Base-by-base conservation (phyloP, 1,140 invertebrate genomes). In the Bombus picipes region DNA sequence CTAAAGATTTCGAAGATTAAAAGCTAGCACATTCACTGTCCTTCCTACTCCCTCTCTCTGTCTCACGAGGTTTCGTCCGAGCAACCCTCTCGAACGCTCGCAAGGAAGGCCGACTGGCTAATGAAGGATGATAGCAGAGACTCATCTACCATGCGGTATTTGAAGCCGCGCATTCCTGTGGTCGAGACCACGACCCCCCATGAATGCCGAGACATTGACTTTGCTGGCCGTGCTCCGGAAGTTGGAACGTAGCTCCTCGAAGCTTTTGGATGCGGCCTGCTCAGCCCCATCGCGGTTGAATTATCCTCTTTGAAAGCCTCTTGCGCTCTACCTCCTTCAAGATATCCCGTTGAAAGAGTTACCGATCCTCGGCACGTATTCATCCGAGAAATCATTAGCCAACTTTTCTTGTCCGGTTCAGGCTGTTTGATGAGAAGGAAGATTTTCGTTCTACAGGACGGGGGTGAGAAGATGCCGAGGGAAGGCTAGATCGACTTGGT, bases 1-100 rank as follows among this genome's bases (percentile, higher is more conserved):
- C 83, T 86, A 84, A 91, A 91, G 89, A 88, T 91, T 91, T 78
- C 71, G 71, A 57, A 89, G 91, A 92, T 92, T 88, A 92, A 91
- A 91, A 91, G 87, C 89, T 86, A 72, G 73, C 75, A 74, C 81
- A 72, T 43, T 28, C 37, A 9, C 85, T 81, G 68, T 83, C 77
- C 76, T 18, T 66, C 34, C 57, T 65, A 59, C 43, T 82, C n/a
- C 53, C 53, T 25, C 47, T 22, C 5, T 8, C 47, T 32, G 47
- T 53, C 72, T 53, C 3, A 34, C 72, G 22, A 28, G 32, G 34
- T 57, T 57, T 43, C 34, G 34, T 74, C 68, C 66, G 18, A 41
- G 28, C 77, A 59, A 65, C 68, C 76, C 68, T 81, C 74, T 73
- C 83, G 41, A 74, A 71, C 66, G 37, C 57, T 87, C 81, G 71